These are phyloP conservation scores for Notocelia uddmanniana DNA, from an alignment of 2,888 invertebrate species.

Conservation along the genomic window DNA sequence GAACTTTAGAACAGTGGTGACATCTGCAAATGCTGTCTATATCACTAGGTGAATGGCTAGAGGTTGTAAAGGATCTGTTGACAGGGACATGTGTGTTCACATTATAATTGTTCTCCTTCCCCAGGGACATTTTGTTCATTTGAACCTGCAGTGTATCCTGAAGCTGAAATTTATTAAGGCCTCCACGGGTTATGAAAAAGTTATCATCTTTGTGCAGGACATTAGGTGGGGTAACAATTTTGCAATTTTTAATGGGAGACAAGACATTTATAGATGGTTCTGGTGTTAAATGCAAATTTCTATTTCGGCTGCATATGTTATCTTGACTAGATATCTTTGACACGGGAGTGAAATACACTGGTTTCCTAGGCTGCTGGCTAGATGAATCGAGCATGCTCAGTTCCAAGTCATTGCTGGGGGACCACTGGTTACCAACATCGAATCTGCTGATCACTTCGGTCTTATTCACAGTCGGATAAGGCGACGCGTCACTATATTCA, in stretches of 20 bases:
- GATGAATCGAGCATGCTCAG: conserved; percentile 74
- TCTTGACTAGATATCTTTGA: conserved; percentile 15
- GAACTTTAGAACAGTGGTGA: conserved; percentile 64
- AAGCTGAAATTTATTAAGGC: conserved; percentile 58
- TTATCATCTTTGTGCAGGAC: conserved; percentile 62
- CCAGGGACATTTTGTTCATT: conserved; percentile 59
- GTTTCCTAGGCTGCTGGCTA: conserved; percentile 56
- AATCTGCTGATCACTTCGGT: conserved; percentile 55
- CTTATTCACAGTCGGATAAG: conserved; percentile 69
- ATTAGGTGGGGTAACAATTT: conserved; percentile 57
- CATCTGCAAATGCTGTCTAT: conserved; percentile 60
- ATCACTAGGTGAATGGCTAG: conserved; percentile 1
- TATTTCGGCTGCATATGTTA: neutral
- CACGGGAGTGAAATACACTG: conserved; percentile 49
- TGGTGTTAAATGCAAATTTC: conserved; percentile 33
- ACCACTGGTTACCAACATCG: conserved; percentile 55
- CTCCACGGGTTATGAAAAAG: conserved; percentile 72
- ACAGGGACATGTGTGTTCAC: conserved; percentile 11
- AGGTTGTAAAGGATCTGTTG: neutral
- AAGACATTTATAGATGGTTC: conserved; percentile 50
- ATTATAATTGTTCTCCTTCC: conserved; percentile 70
- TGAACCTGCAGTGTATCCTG: conserved; percentile 57
- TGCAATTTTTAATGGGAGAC: conserved; percentile 57
- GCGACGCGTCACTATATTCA: conserved; percentile 71
- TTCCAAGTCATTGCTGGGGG: conserved; percentile 74